These are phyloP conservation scores for Caenorhabditis drosophilae DNA, from an alignment of 2,888 invertebrate species.

Conservation along the genomic window DNA sequence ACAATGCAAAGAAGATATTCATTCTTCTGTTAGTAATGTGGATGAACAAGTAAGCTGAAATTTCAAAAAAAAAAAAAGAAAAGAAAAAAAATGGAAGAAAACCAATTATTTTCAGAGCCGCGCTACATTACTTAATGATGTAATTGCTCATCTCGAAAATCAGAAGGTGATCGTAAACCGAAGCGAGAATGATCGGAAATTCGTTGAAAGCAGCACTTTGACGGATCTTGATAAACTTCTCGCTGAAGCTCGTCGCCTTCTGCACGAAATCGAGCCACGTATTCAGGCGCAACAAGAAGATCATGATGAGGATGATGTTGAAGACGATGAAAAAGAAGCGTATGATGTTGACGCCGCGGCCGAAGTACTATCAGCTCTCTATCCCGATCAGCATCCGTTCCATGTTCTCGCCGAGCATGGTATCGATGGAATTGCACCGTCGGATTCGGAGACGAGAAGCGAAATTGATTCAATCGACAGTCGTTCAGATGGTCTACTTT, in stretches of 20 bases:
- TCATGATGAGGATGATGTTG: slow-evolving; percentile 36
- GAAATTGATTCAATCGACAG: slow-evolving; percentile 49
- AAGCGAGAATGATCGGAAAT: slow-evolving; percentile 40
- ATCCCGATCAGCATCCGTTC: slow-evolving; percentile 60
- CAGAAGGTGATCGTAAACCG: slow-evolving; percentile 46
- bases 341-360: slow-evolving; percentile 65
- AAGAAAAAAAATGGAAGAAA: background rate
- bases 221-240: slow-evolving; percentile 39
- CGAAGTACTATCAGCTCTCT: slow-evolving; percentile 62
- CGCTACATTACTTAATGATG: slow-evolving; percentile 44
- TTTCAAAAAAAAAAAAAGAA: background rate
- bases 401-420: slow-evolving; percentile 61
- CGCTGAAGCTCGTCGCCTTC: slow-evolving; percentile 38
- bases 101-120: slow-evolving; percentile 39
- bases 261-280: slow-evolving; percentile 34
- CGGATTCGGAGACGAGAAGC: slow-evolving; percentile 49
- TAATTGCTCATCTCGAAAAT: slow-evolving; percentile 51
- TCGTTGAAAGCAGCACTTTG: slow-evolving; percentile 53
- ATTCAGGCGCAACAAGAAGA: slow-evolving; percentile 12
- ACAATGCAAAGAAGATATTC: slow-evolving; percentile 48
- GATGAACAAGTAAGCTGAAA: slow-evolving; percentile 25
- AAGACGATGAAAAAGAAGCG: slow-evolving; percentile 46
- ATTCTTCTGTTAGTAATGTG: slow-evolving; percentile 18
- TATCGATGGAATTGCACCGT: slow-evolving; percentile 50
- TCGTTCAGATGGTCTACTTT: slow-evolving; percentile 50